Percentiles rank a stretch among this genome's conserved stretches.
Evolutionary conservation across 2,113 vertebrate genomes (phyloP).

Genomic region (Ascaphus truei): DNA sequence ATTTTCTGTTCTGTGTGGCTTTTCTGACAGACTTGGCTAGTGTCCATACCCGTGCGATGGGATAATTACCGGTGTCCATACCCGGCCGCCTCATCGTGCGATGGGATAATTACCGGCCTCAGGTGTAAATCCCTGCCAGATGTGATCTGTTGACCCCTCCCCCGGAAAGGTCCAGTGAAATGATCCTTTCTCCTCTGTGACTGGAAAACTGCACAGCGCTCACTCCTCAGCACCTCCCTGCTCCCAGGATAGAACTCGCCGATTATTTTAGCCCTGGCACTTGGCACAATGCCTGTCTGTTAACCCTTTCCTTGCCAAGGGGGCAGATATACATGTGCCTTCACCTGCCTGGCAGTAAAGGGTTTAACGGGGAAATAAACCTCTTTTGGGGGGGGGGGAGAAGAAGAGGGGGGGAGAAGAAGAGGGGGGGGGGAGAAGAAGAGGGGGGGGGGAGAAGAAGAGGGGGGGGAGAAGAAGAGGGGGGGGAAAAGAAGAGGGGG

Average conservation of each 20-base stretch:
- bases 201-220: conserved; percentile 2
- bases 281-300: conserved; percentile 14
- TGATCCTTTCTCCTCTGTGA: conserved; percentile 25
- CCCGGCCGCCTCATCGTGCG: not conserved
- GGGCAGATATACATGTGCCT: not conserved
- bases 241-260: conserved; percentile 18
- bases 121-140: conserved; percentile 12
- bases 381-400: too few species aligned
- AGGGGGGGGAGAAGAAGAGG: too few species aligned
- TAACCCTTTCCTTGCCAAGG: conserved; percentile 1
- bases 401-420: too few species aligned
- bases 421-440: too few species aligned
- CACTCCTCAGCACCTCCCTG: not conserved
- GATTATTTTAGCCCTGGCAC: conserved; percentile 17
- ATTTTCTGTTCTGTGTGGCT: conserved; percentile 13
- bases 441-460: too few species aligned
- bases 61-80: conserved; percentile 3
- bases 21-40: conserved; percentile 5
- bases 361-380: too few species aligned
- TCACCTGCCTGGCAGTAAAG: too few species aligned
- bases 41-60: conserved; percentile 20
- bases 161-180: conserved; percentile 5
- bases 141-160: conserved; percentile 19
- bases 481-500: too few species aligned
- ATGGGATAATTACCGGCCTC: conserved; percentile 10